Conservation (phyloP, 2,888 invertebrate species). For the Cheilosia vulpina region DNA sequence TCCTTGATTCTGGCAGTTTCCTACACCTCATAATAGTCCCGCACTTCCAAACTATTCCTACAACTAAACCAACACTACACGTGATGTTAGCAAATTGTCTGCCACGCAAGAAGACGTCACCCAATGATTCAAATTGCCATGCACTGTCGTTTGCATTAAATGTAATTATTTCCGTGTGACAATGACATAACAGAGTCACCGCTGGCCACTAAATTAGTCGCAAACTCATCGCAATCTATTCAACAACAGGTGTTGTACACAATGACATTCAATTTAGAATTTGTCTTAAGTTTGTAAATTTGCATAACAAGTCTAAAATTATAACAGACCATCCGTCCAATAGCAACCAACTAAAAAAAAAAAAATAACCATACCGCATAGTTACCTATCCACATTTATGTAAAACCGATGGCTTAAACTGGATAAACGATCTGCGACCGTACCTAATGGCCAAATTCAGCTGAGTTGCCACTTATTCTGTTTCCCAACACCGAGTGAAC, state of each 20-base stretch:
- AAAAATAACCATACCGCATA: constrained; percentile 13
- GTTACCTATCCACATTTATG: neutral
- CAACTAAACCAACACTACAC: neutral
- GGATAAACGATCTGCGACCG: constrained; percentile 16
- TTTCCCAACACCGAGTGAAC: constrained; percentile 46
- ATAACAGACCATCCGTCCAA: neutral
- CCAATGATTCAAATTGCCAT: constrained; percentile 20
- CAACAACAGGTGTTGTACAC: constrained; percentile 22
- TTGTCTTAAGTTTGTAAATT: constrained; percentile 12
- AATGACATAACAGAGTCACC: constrained; percentile 22
- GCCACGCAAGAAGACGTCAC: neutral
- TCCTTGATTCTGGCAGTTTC: no score
- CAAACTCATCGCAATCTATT: constrained; percentile 31
- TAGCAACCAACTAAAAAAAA: constrained; percentile 9
- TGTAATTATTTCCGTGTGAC: constrained; percentile 9
- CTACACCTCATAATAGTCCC: no score
- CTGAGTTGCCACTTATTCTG: constrained; percentile 32
- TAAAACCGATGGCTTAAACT: constrained; percentile 6
- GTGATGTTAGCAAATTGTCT: neutral
- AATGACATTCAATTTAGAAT: constrained; percentile 12
- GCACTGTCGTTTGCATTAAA: constrained; percentile 15
- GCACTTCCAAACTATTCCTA: neutral
- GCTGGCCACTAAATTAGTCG: constrained; percentile 5
- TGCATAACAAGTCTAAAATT: constrained; percentile 27
- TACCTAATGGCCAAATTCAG: constrained; percentile 8